phyloP scores from a whole-genome alignment of 2,888 invertebrate species.

The Malacosoma neustria region DNA sequence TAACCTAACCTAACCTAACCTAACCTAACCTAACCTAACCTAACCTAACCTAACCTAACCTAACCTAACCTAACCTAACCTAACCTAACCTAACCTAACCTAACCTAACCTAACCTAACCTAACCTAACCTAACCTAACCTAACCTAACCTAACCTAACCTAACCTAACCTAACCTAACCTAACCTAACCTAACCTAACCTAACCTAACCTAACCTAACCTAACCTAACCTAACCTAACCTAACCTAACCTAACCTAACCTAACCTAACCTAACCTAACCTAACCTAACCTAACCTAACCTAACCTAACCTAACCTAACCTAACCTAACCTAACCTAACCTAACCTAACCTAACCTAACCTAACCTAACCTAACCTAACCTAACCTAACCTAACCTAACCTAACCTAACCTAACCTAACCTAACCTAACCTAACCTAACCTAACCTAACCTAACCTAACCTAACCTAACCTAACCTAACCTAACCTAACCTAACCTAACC shows the following conservation, averaged over 20 bases:
- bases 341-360: slow-evolving; percentile 7
- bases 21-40: slow-evolving; percentile 10
- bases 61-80: slow-evolving; percentile 14
- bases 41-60: slow-evolving; percentile 10
- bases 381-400: slow-evolving; percentile 11
- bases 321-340: slow-evolving; percentile 3
- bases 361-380: slow-evolving; percentile 10
- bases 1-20: slow-evolving; percentile 10
- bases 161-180: slow-evolving; percentile 4
- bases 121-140: not conserved
- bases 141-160: slow-evolving; percentile 1
- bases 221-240: slow-evolving; percentile 8
- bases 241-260: slow-evolving; percentile 9
- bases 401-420: slow-evolving; percentile 10
- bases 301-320: slow-evolving; percentile 7
- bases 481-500: slow-evolving; percentile 5
- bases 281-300: slow-evolving; percentile 7
- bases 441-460: slow-evolving; percentile 13
- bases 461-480: slow-evolving; percentile 12
- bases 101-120: slow-evolving; percentile 1
- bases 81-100: slow-evolving; percentile 3
- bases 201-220: slow-evolving; percentile 5
- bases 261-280: slow-evolving; percentile 5
- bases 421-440: slow-evolving; percentile 10
- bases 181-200: slow-evolving; percentile 2